phyloP scores from a whole-genome alignment of 1,140 invertebrate species.

The Schlechtendalia chinensis region DNA sequence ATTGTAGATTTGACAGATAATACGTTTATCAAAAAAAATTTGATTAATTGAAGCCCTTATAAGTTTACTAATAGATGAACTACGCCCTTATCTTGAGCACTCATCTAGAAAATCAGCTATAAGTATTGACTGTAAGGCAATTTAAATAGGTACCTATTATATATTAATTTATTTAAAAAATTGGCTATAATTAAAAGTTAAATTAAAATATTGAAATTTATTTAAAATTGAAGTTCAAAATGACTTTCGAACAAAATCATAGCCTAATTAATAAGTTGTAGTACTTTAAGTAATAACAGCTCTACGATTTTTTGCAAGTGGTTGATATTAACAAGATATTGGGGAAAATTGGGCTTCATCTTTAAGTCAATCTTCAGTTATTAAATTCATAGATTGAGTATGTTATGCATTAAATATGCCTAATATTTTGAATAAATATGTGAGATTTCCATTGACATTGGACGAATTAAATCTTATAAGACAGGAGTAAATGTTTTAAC shows the following conservation, averaged over 20 bases:
- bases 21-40: too few relatives aligned
- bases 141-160: not conserved
- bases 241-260: not conserved
- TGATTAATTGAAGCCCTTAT: too few relatives aligned
- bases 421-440: not conserved
- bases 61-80: too few relatives aligned
- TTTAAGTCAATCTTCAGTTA: too few relatives aligned
- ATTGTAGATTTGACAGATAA: too few relatives aligned
- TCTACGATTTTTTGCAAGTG: conserved; percentile 21
- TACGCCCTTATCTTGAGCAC: not conserved
- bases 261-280: not conserved
- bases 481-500: conserved; percentile 12
- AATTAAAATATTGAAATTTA: too few relatives aligned
- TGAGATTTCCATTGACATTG: not conserved
- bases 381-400: not conserved
- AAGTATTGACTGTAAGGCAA: not conserved
- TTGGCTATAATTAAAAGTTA: too few relatives aligned
- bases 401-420: conserved; percentile 13
- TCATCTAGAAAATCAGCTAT: not conserved
- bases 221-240: too few relatives aligned
- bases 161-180: not conserved
- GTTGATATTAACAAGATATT: not conserved
- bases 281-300: conserved; percentile 6
- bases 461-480: not conserved
- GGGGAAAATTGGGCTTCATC: not conserved